Percentiles rank a stretch among this genome's conserved stretches.
These are phyloP conservation scores for Microcebus tavaratra DNA, from an alignment of 2,113 vertebrate genomes.

Conservation along the genomic window DNA sequence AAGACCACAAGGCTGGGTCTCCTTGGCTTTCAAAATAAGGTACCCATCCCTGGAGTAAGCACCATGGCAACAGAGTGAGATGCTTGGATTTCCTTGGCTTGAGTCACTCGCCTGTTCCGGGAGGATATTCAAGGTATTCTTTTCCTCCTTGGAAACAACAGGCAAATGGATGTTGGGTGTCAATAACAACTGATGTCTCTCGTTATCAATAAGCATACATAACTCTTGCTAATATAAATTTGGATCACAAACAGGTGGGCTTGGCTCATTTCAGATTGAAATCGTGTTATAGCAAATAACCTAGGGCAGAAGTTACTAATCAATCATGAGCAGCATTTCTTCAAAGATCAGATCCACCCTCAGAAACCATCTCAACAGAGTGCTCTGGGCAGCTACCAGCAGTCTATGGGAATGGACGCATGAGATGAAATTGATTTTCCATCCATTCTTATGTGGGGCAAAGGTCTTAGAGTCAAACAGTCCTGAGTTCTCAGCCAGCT, in stretches of 20 bases:
- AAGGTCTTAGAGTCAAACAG: accelerated
- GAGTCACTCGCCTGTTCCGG: too few relatives aligned
- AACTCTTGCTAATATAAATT: background rate
- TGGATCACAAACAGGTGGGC: background rate
- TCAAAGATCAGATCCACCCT: too few relatives aligned
- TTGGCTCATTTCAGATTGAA: background rate
- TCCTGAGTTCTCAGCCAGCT: too few relatives aligned
- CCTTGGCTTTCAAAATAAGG: too few relatives aligned
- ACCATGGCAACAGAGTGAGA: background rate
- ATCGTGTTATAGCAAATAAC: background rate
- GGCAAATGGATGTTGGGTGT: background rate
- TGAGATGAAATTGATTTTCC: background rate
- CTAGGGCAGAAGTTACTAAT: background rate
- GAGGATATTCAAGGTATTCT: background rate
- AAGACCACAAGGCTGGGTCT: too few relatives aligned
- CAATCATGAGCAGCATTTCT: background rate
- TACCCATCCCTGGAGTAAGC: background rate
- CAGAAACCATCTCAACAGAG: background rate
- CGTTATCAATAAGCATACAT: background rate
- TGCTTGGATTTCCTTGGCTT: background rate
- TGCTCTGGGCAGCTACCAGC: background rate
- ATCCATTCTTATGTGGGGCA: background rate
- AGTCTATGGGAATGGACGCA: too few relatives aligned
- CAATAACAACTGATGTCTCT: background rate
- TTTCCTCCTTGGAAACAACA: background rate